Evolutionary conservation across 1,140 invertebrate species (phyloP).

Genomic region (Saccostrea glomerata): DNA sequence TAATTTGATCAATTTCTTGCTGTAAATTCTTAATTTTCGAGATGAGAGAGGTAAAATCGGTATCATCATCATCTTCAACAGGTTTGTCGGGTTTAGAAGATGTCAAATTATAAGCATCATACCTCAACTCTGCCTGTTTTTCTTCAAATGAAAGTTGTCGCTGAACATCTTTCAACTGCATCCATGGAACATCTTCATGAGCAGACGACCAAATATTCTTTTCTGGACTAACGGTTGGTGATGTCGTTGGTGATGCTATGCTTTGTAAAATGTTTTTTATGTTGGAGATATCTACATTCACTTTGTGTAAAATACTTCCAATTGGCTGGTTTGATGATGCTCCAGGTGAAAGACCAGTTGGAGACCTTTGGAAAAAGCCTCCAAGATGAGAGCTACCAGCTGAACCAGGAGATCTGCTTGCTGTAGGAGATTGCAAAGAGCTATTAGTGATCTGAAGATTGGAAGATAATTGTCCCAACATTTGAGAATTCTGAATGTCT

Average conservation of each 20-base stretch:
- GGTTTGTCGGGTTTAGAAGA: not conserved
- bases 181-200: slow-evolving; percentile 30
- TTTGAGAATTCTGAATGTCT: not conserved
- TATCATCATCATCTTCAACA: not conserved
- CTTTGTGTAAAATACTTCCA: slow-evolving; percentile 43
- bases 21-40: slow-evolving; percentile 41
- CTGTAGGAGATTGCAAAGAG: not conserved
- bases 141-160: slow-evolving; percentile 35
- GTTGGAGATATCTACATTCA: slow-evolving; percentile 43
- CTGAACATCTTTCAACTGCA: not conserved
- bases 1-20: slow-evolving; percentile 41
- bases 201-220: slow-evolving; percentile 16
- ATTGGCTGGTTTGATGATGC: slow-evolving; percentile 2
- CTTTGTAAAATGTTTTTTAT: slow-evolving; percentile 48
- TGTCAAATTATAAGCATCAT: slow-evolving; percentile 34
- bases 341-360: not conserved
- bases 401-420: not conserved
- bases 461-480: not conserved
- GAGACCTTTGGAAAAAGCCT: slow-evolving; percentile 14
- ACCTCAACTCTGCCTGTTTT: slow-evolving; percentile 7
- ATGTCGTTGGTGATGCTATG: slow-evolving; percentile 38
- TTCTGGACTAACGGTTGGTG: slow-evolving; percentile 6
- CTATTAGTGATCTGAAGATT: not conserved
- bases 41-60: slow-evolving; percentile 9
- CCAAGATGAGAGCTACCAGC: not conserved